Percentiles rank a stretch among this genome's conserved stretches.
These are phyloP conservation scores for Aplysia californica DNA, from an alignment of 1,140 invertebrate species.

Conservation along the genomic window DNA sequence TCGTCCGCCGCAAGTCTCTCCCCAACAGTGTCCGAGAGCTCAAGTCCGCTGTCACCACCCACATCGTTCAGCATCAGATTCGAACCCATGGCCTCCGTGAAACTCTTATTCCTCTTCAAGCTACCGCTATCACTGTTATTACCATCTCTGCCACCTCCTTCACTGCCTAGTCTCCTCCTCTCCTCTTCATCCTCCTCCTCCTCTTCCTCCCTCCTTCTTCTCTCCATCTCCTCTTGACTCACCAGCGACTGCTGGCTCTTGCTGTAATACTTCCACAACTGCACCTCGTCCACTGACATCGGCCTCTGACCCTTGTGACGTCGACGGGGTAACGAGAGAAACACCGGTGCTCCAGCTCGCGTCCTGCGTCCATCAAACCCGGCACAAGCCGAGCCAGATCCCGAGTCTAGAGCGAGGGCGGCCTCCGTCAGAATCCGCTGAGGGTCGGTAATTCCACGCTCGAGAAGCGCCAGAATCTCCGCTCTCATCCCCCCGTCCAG, in stretches of 20 bases:
- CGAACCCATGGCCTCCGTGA: not conserved
- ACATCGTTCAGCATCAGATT: not conserved
- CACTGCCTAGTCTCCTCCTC: not conserved
- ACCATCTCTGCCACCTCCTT: not conserved
- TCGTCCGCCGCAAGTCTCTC: conserved; percentile 13
- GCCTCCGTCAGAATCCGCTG: conserved; percentile 11
- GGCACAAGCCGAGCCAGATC: not conserved
- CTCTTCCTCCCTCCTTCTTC: not conserved
- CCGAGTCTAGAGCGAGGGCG: conserved; percentile 5
- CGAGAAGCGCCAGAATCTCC: conserved; percentile 35
- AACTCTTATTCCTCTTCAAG: conserved; percentile 9
- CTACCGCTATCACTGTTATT: too few relatives aligned
- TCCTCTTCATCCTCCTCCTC: not conserved
- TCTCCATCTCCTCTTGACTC: conserved; percentile 9
- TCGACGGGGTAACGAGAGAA: not conserved
- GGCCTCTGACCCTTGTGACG: conserved; percentile 22
- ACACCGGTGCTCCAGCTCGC: not conserved
- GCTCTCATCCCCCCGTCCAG: conserved; percentile 12
- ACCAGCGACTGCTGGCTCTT: conserved; percentile 29
- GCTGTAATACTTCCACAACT: conserved; percentile 21
- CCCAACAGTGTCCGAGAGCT: not conserved
- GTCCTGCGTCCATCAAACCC: not conserved
- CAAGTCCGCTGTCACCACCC: conserved; percentile 3
- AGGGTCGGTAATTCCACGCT: conserved; percentile 24
- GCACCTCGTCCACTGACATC: conserved; percentile 28